phyloP scores from a whole-genome alignment of 2,113 vertebrate species.

The Gopherus evgoodei region DNA sequence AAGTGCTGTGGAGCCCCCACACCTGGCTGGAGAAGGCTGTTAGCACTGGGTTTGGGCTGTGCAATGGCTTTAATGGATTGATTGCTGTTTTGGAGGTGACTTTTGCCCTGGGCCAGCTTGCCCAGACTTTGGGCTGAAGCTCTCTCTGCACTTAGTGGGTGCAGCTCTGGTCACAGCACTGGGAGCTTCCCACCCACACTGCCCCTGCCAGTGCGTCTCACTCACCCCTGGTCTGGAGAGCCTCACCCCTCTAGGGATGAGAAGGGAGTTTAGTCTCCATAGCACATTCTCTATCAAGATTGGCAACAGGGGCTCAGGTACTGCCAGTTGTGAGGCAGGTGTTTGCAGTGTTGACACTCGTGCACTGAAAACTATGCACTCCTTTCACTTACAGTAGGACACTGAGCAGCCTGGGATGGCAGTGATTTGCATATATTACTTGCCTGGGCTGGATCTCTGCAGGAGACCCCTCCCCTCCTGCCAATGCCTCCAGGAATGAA shows the following conservation, averaged over 20 bases:
- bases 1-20: fast-evolving
- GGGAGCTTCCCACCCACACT: fast-evolving
- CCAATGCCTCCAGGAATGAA: fast-evolving
- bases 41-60: fast-evolving
- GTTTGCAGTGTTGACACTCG: not conserved
- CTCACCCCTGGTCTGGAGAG: not conserved
- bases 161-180: fast-evolving
- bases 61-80: fast-evolving
- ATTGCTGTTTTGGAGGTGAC: fast-evolving
- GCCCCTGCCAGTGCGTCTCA: fast-evolving
- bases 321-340: not conserved
- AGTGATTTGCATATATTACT: not conserved
- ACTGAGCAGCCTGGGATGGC: not conserved
- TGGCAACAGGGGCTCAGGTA: not conserved
- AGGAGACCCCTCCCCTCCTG: fast-evolving
- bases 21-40: fast-evolving
- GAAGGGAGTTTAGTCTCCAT: not conserved
- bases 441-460: not conserved
- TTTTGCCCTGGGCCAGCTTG: fast-evolving
- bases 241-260: not conserved
- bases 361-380: fast-evolving
- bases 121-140: not conserved
- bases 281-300: not conserved
- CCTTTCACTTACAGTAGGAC: fast-evolving
- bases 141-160: not conserved